phyloP scores from a whole-genome alignment of 2,888 invertebrate genomes.

The Volucella inflata region DNA sequence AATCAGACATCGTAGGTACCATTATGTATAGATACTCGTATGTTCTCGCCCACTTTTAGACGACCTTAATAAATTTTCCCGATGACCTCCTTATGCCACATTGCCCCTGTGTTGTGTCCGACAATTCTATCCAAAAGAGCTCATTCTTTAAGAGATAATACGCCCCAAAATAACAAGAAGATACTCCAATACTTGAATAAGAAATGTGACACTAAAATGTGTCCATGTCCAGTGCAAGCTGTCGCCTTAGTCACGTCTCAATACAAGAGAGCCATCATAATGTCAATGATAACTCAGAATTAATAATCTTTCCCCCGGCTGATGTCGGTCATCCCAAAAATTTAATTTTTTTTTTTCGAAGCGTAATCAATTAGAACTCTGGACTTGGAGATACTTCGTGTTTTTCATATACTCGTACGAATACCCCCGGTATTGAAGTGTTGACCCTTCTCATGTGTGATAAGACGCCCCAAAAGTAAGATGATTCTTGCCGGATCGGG shows the following conservation, averaged over 20 bases:
- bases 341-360: neutral
- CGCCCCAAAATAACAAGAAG: neutral
- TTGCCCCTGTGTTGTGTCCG: neutral
- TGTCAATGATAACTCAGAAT: slow-evolving; percentile 51
- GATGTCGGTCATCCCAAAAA: slow-evolving; percentile 11
- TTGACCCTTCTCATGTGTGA: slow-evolving; percentile 36
- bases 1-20: slow-evolving; percentile 33
- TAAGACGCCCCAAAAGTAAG: slow-evolving; percentile 1
- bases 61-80: slow-evolving; percentile 45
- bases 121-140: slow-evolving; percentile 18
- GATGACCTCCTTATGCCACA: slow-evolving; percentile 47
- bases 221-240: slow-evolving; percentile 30
- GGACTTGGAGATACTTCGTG: too few relatives aligned
- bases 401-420: too few relatives aligned
- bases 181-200: slow-evolving; percentile 19
- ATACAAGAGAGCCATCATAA: slow-evolving; percentile 29
- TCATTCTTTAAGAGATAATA: slow-evolving; percentile 2
- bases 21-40: neutral
- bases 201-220: slow-evolving; percentile 31
- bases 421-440: too few relatives aligned
- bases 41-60: neutral
- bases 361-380: slow-evolving; percentile 52
- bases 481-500: too few relatives aligned
- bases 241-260: slow-evolving; percentile 54
- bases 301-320: slow-evolving; percentile 39